Percentiles rank a stretch among this genome's conserved stretches.
phyloP scores from a whole-genome alignment of 92 coral and sea anemone genomes.

The Parazoanthus darwini region DNA sequence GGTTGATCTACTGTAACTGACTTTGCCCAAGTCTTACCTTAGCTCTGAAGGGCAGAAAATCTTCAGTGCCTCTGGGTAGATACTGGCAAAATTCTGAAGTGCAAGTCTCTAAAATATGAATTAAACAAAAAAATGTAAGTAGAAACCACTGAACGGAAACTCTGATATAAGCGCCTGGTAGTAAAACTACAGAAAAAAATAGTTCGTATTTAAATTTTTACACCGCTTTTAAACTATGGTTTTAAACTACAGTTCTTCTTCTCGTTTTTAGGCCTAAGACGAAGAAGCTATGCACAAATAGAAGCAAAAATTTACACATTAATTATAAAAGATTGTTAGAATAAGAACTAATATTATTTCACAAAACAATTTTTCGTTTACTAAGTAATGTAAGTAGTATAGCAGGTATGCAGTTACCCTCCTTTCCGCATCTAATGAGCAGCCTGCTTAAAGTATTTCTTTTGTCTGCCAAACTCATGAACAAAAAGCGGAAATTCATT shows the following conservation, averaged over 20 bases:
- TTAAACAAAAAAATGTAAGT: neutral
- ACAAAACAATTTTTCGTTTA: no score
- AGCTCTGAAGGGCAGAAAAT: conserved; percentile 76
- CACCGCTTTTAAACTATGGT: no score
- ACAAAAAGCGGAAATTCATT: no score
- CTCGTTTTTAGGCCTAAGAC: neutral
- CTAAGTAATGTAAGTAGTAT: no score
- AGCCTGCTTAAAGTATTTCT: no score
- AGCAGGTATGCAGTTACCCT: no score
- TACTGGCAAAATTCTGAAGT: conserved; percentile 74
- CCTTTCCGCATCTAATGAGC: no score
- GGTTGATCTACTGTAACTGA: no score
- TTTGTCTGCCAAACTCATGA: no score
- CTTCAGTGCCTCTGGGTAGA: conserved; percentile 78
- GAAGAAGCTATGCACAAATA: neutral
- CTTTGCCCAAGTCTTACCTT: conserved; percentile 53
- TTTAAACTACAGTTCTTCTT: neutral
- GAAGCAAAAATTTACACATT: neutral
- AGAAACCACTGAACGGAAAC: neutral
- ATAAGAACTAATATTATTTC: neutral
- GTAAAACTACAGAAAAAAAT: no score
- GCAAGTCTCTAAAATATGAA: conserved; percentile 57
- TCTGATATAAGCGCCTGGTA: no score
- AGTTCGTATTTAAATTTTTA: no score
- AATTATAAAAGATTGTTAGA: neutral